These are phyloP conservation scores for Decapterus maruadsi DNA, from an alignment of 2,797 vertebrate species.

Conservation along the genomic window DNA sequence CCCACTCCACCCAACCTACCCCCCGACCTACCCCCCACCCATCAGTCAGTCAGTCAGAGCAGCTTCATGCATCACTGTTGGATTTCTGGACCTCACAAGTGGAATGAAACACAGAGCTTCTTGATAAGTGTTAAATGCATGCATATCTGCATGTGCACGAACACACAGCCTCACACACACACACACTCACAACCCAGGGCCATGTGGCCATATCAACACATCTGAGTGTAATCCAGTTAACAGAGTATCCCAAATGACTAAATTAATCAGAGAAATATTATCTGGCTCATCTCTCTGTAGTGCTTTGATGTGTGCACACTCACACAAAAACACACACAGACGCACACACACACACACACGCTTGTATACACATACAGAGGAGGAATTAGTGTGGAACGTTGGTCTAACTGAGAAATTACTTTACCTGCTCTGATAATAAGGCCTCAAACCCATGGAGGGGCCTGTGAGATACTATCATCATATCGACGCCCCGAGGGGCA, in stretches of 20 bases:
- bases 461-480: slow-evolving; percentile 95
- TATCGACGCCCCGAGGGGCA: slow-evolving; percentile 80
- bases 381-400: slow-evolving; percentile 88
- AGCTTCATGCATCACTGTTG: slow-evolving; percentile 28
- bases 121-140: slow-evolving; percentile 64
- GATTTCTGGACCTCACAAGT: slow-evolving; percentile 77
- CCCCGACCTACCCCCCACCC: too few species aligned
- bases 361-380: slow-evolving; percentile 57
- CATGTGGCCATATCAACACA: slow-evolving; percentile 83
- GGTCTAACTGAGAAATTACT: slow-evolving; percentile 94
- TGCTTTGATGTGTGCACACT: slow-evolving; percentile 91
- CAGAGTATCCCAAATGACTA: slow-evolving; percentile 87
- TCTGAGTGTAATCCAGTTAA: slow-evolving; percentile 87
- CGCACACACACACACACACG: slow-evolving; percentile 23
- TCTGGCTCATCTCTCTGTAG: slow-evolving; percentile 79
- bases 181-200: slow-evolving; percentile 73
- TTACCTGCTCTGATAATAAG: slow-evolving; percentile 95
- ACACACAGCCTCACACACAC: slow-evolving; percentile 30
- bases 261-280: slow-evolving; percentile 86
- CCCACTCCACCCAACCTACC: too few species aligned
- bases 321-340: slow-evolving; percentile 25
- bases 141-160: slow-evolving; percentile 36
- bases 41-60: neutral
- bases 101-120: slow-evolving; percentile 60
- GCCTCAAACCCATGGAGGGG: slow-evolving; percentile 93